Evolutionary conservation across 2,888 invertebrate species (phyloP).

Genomic region (Slavum lentiscoides): DNA sequence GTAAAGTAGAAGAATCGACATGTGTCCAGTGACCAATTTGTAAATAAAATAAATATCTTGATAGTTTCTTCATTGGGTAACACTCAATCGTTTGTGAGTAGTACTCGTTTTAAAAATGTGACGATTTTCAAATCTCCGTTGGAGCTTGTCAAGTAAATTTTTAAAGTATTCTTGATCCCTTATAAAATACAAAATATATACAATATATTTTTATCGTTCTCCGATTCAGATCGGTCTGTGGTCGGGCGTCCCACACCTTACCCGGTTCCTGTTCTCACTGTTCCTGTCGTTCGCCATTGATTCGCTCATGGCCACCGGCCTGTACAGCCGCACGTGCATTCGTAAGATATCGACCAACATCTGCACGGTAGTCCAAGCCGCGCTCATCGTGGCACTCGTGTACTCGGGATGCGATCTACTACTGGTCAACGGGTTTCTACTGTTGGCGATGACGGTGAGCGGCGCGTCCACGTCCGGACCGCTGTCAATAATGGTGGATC

Average conservation of each 20-base stretch:
- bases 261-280: slow-evolving; percentile 55
- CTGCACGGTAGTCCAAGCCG: slow-evolving; percentile 69
- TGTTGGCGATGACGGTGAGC: slow-evolving; percentile 70
- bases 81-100: too few species aligned
- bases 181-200: too few species aligned
- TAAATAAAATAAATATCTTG: too few species aligned
- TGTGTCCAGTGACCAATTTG: too few species aligned
- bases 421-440: slow-evolving; percentile 68
- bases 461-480: slow-evolving; percentile 75
- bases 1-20: too few species aligned
- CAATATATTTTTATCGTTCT: too few species aligned
- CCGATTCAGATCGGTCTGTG: slow-evolving; percentile 55
- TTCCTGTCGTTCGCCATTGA: slow-evolving; percentile 32
- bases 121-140: too few species aligned
- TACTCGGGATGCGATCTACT: slow-evolving; percentile 68
- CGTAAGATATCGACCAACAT: slow-evolving; percentile 51
- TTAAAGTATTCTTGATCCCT: too few species aligned
- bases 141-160: too few species aligned
- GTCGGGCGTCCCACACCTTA: slow-evolving; percentile 57
- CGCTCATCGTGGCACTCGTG: slow-evolving; percentile 68
- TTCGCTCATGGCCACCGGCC: slow-evolving; percentile 34
- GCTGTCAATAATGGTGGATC: slow-evolving; percentile 76
- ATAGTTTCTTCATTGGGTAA: too few species aligned
- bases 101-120: too few species aligned
- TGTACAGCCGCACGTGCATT: slow-evolving; percentile 37